phyloP scores from a whole-genome alignment of 1,140 invertebrate genomes.

The Portunus trituberculatus region DNA sequence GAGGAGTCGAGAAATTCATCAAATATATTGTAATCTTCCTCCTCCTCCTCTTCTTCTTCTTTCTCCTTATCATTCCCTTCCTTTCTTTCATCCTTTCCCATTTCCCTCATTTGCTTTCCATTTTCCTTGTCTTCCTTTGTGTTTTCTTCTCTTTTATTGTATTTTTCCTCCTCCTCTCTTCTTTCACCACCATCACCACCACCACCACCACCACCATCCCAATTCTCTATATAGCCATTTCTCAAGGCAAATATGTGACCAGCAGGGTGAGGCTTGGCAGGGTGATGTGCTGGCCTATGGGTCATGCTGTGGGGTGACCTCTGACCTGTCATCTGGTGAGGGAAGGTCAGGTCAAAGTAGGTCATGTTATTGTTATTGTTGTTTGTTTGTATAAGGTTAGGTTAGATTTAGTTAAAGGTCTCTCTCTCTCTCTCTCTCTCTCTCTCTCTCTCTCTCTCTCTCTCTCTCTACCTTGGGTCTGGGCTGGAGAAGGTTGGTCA shows the following conservation, averaged over 20 bases:
- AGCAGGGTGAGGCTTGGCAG: background rate
- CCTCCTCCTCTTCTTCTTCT: slow-evolving; percentile 17
- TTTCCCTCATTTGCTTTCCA: background rate
- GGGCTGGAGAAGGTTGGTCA: background rate
- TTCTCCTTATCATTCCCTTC: background rate
- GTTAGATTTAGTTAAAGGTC: too few species aligned
- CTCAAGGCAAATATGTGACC: background rate
- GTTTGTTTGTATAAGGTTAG: too few species aligned
- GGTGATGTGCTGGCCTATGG: background rate
- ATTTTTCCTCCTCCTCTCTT: background rate
- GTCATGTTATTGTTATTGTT: too few species aligned
- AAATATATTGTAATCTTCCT: slow-evolving; percentile 24
- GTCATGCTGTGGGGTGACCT: too few species aligned
- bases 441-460: background rate
- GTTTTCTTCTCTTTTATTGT: too few species aligned
- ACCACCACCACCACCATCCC: background rate
- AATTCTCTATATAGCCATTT: background rate
- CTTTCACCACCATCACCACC: background rate
- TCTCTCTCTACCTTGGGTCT: background rate
- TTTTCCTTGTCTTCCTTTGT: background rate
- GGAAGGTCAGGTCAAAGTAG: too few species aligned
- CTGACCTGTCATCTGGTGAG: too few species aligned
- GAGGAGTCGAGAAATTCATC: slow-evolving; percentile 57
- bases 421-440: too few species aligned
- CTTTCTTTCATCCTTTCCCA: background rate